Evolutionary conservation across 2,888 invertebrate genomes (phyloP).

Genomic region (Hylaea fasciaria): DNA sequence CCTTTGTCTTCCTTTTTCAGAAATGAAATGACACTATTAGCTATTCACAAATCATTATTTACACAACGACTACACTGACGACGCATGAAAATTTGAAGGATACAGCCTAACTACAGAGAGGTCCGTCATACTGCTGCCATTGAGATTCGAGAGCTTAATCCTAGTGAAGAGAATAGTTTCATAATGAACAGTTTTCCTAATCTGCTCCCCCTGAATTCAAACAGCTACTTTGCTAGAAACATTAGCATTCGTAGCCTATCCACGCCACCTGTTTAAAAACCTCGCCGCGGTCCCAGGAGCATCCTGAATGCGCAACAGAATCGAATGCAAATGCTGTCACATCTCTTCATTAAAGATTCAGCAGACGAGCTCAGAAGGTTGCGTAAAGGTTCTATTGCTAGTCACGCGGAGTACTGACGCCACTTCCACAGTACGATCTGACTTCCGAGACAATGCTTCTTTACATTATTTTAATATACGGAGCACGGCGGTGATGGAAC

Average conservation of each 20-base stretch:
- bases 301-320: constrained; percentile 42
- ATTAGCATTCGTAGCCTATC: constrained; percentile 31
- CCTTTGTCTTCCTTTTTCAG: no score
- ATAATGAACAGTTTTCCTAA: constrained; percentile 25
- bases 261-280: constrained; percentile 32
- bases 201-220: constrained; percentile 12
- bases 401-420: constrained; percentile 45
- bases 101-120: no score
- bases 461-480: constrained; percentile 45
- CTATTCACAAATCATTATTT: no score
- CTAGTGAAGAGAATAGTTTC: background rate
- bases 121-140: no score
- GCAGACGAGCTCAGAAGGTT: constrained; percentile 49
- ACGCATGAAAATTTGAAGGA: no score
- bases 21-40: no score
- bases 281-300: constrained; percentile 35
- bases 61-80: no score
- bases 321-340: constrained; percentile 43
- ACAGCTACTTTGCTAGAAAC: constrained; percentile 19
- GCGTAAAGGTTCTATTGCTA: constrained; percentile 53
- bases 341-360: constrained; percentile 51
- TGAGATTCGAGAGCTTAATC: background rate
- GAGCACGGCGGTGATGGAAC: constrained; percentile 45
- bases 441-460: constrained; percentile 60
- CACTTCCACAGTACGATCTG: constrained; percentile 55